Evolutionary conservation across 1,140 invertebrate species (phyloP), one percentile per base, ranked within the genome.

Genomic region (Zaprionus vittiger): DNA sequence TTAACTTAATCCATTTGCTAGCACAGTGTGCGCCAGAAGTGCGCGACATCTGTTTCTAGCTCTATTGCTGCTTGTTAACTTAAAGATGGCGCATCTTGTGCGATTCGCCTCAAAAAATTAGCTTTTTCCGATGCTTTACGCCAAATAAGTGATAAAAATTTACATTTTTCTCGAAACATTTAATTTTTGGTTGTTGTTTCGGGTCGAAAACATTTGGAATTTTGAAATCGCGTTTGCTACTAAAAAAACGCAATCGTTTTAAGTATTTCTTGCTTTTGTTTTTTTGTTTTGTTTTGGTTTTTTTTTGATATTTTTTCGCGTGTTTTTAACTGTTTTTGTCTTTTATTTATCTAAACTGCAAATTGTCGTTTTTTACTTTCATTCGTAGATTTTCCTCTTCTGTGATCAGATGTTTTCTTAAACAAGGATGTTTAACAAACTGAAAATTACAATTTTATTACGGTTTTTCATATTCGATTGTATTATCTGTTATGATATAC

Each of bases 91-190:
- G 44, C 75, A 73, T 70, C 60, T 17, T 38, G 44, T 11, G 5
- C 6, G 37, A 56, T 66, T 60, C 63, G 57, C 59, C 74, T 64
- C n/a, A 17, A n/a, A 60, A 52, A 78, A 66, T 77, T 75, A 38
- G 59, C 73, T 70, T 49, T 75, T 34, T 75, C 74, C 78, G 63
- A 73, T 91, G 63, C 78, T 79, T 67, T 79, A 61, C 74, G 77
- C 91, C 86, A 92, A 92, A 92, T 92, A 92, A 92, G 91, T 92
- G 91, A 92, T 92, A 92, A 92, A 92, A 92, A 91, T 81, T 75
- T 75, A 72, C 74, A 66, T 79, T 86, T 69, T 75, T 74, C 74
- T 69, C 75, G 75, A 81, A 91, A 79, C 73, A 76, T 82, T 74
- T 73, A 75, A 31, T 68, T 69, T 72, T 63, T 85, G 73, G 34